Evolutionary conservation across 2,797 vertebrate genomes (phyloP).

Genomic region (Manis pentadactyla): DNA sequence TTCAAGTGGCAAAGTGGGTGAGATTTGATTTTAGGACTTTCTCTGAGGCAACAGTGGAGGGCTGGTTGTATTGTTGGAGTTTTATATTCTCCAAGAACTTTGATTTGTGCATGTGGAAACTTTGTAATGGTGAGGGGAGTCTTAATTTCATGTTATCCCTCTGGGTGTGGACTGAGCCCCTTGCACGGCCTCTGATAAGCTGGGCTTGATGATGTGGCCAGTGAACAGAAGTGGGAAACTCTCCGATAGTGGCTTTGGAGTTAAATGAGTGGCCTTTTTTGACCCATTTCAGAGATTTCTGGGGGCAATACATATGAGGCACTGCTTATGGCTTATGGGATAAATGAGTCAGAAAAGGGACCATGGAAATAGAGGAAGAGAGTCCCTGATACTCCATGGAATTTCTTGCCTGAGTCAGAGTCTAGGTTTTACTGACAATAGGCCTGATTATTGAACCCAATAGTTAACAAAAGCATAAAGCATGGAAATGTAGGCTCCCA

Average conservation of each 20-base stretch:
- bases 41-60: not conserved
- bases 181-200: not conserved
- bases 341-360: not conserved
- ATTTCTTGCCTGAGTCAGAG: not conserved
- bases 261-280: not conserved
- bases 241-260: not conserved
- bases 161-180: not conserved
- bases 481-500: not conserved
- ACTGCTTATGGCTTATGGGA: not conserved
- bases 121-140: not conserved
- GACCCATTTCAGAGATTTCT: not conserved
- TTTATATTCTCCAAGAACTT: not conserved
- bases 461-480: not conserved
- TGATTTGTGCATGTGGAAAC: not conserved
- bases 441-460: not conserved
- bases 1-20: not conserved
- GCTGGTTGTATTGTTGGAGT: not conserved
- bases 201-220: not conserved
- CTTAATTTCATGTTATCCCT: not conserved
- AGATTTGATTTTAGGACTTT: conserved; percentile 1
- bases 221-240: not conserved
- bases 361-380: not conserved
- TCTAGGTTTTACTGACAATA: not conserved
- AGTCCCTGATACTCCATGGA: too few relatives aligned
- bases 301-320: not conserved